Conservation (phyloP, 2,888 invertebrate genomes). For the Nycteola revayana region DNA sequence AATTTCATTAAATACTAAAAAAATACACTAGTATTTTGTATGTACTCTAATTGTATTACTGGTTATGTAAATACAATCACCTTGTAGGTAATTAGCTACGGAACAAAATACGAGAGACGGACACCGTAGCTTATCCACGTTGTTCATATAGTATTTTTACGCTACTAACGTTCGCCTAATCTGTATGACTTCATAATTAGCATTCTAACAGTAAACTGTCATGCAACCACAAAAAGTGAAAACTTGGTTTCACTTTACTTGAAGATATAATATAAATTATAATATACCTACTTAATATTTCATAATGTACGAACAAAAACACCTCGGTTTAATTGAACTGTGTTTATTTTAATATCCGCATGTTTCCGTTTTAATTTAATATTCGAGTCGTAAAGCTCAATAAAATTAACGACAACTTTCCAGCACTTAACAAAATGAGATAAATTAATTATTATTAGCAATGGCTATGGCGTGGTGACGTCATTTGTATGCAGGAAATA, state of each 20-base stretch:
- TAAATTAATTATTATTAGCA: too few species aligned
- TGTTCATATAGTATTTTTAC: conserved; percentile 29
- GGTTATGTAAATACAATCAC: too few species aligned
- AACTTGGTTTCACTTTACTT: conserved; percentile 58
- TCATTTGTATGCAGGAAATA: too few species aligned
- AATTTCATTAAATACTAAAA: too few species aligned
- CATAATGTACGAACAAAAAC: conserved; percentile 18
- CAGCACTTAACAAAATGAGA: too few species aligned
- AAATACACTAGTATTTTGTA: too few species aligned
- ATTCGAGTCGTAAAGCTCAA: too few species aligned
- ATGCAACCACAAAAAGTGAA: conserved; percentile 74
- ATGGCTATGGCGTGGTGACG: too few species aligned
- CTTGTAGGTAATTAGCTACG: conserved; percentile 1
- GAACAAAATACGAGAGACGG: conserved; percentile 5
- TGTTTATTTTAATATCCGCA: conserved; percentile 13
- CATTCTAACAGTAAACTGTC: conserved; percentile 55
- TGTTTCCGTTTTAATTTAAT: conserved; percentile 6
- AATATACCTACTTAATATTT: conserved; percentile 28
- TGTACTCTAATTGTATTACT: too few species aligned
- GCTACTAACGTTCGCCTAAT: conserved; percentile 51
- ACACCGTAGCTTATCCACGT: conserved; percentile 21
- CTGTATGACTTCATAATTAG: conserved; percentile 41
- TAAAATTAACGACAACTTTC: too few species aligned
- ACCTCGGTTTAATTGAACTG: not conserved
- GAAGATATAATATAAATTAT: conserved; percentile 12